Evolutionary conservation across 2,888 invertebrate species (phyloP).

Genomic region (Nomada fabriciana): DNA sequence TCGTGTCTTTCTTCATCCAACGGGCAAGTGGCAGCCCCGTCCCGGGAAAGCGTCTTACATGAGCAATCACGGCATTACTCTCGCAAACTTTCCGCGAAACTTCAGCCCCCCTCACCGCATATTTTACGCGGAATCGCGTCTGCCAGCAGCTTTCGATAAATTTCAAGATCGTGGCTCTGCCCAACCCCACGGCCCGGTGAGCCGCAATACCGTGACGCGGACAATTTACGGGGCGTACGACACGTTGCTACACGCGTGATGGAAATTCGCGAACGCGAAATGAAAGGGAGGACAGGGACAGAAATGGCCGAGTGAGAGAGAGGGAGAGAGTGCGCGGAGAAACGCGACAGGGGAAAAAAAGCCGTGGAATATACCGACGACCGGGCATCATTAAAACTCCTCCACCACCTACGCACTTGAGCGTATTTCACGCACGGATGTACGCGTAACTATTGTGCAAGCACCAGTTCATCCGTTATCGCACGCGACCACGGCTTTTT

Average conservation of each 20-base stretch:
- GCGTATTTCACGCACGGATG: slow-evolving; percentile 38
- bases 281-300: background rate
- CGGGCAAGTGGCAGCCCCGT: slow-evolving; percentile 49
- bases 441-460: slow-evolving; percentile 40
- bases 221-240: slow-evolving; percentile 2
- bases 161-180: background rate
- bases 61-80: slow-evolving; percentile 43
- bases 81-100: slow-evolving; percentile 34
- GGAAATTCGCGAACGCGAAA: slow-evolving; percentile 6
- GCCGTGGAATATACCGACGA: slow-evolving; percentile 23
- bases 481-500: slow-evolving; percentile 47
- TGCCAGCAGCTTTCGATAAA: background rate
- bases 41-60: slow-evolving; percentile 9
- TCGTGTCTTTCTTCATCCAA: slow-evolving; percentile 29
- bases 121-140: slow-evolving; percentile 6
- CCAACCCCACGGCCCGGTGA: background rate
- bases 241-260: background rate
- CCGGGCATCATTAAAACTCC: slow-evolving; percentile 61
- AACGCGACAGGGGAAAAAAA: slow-evolving; percentile 19
- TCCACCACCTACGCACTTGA: slow-evolving; percentile 29
- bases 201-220: background rate
- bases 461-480: slow-evolving; percentile 51
- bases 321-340: slow-evolving; percentile 15
- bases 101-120: slow-evolving; percentile 3
- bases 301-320: background rate